These are phyloP conservation scores for Drosophila mimica DNA, from an alignment of 2,888 invertebrate species.

Conservation along the genomic window DNA sequence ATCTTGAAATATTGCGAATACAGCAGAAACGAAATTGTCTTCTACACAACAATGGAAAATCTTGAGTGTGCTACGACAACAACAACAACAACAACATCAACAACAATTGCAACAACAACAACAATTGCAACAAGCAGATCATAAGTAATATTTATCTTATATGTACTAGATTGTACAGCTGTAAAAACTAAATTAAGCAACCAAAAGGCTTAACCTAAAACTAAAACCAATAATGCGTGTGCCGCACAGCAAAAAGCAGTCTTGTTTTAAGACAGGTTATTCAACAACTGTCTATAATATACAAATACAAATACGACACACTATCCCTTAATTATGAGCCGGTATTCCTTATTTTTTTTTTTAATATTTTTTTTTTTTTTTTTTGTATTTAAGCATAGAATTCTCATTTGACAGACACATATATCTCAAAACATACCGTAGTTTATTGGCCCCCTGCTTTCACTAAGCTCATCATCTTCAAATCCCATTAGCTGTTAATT, in stretches of 20 bases:
- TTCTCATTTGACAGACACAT: not conserved
- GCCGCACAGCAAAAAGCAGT: conserved; percentile 44
- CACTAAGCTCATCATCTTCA: not conserved
- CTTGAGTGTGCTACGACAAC: conserved; percentile 38
- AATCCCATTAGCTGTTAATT: conserved; percentile 5
- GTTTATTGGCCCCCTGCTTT: conserved; percentile 2
- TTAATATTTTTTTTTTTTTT: not conserved
- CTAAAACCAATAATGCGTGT: conserved; percentile 2
- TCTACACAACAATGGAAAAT: conserved; percentile 37
- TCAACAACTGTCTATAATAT: conserved; percentile 2
- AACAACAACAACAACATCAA: conserved; percentile 17
- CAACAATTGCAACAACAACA: conserved; percentile 20
- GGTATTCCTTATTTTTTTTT: not conserved
- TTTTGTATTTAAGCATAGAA: conserved; percentile 12
- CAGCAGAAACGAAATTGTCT: conserved; percentile 28
- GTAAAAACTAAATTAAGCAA: conserved; percentile 40
- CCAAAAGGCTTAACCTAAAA: conserved; percentile 25
- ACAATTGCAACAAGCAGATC: conserved; percentile 26
- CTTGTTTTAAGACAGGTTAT: conserved; percentile 34
- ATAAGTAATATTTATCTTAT: conserved; percentile 51
- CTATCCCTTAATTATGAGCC: conserved; percentile 10
- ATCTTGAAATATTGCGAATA: conserved; percentile 36
- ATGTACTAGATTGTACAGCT: conserved; percentile 73
- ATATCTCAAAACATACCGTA: conserved; percentile 9
- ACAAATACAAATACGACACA: conserved; percentile 31